phyloP scores from a whole-genome alignment of 2,888 invertebrate genomes.

The Agonopterix alstromeriana region DNA sequence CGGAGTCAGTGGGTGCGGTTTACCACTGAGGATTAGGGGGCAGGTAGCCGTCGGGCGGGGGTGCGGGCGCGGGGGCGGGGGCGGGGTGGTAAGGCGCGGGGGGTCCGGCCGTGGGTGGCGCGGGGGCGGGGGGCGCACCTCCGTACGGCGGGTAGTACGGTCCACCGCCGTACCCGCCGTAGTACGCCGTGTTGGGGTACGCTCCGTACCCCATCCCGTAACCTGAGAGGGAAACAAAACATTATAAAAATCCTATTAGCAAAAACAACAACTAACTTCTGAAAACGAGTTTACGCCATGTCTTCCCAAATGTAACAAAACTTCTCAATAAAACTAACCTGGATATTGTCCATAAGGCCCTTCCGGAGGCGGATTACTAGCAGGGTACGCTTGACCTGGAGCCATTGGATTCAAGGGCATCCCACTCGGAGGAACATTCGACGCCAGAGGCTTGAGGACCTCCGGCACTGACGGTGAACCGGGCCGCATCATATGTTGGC shows the following conservation, averaged over 20 bases:
- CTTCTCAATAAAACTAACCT: conserved; percentile 34
- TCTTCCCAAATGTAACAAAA: background rate
- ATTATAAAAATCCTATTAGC: no score
- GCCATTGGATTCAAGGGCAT: conserved; percentile 30
- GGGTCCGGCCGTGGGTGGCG: conserved; percentile 22
- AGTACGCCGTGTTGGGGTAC: conserved; percentile 68
- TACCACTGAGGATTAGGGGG: conserved; percentile 68
- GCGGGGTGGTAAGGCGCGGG: conserved; percentile 42
- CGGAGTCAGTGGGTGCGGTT: conserved; percentile 6
- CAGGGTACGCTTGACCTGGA: conserved; percentile 36
- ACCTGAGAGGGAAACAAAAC: conserved; percentile 27
- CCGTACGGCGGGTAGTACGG: conserved; percentile 68
- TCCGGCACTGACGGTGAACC: conserved; percentile 30
- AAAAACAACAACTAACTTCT: no score
- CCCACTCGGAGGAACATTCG: conserved; percentile 15
- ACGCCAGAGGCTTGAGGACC: conserved; percentile 22
- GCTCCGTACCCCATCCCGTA: conserved; percentile 63
- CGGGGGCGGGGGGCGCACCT: conserved; percentile 39
- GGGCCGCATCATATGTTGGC: conserved; percentile 37
- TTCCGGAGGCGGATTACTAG: conserved; percentile 44
- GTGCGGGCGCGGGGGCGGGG: conserved; percentile 20
- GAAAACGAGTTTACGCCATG: no score
- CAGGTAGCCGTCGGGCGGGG: conserved; percentile 33
- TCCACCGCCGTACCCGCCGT: conserved; percentile 72
- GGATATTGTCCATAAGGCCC: conserved; percentile 57